Percentiles rank a stretch among this genome's conserved stretches.
Conservation (phyloP, 2,888 invertebrate genomes). For the Nomada fabriciana region DNA sequence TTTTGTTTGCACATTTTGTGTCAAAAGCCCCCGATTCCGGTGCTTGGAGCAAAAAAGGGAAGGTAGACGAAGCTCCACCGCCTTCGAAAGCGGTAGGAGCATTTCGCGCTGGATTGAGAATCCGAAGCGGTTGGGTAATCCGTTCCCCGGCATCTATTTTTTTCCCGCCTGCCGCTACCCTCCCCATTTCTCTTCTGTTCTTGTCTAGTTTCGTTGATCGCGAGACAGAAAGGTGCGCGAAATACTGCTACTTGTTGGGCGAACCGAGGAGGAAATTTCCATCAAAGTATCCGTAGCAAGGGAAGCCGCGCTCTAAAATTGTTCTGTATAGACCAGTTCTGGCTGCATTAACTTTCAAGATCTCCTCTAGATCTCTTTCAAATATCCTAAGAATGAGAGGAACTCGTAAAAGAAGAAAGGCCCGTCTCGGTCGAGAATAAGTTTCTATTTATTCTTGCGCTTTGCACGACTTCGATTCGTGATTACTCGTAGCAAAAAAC, state of each 20-base stretch:
- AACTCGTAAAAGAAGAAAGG: not conserved
- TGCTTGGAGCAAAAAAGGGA: not conserved
- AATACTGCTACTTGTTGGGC: not conserved
- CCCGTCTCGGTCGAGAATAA: not conserved
- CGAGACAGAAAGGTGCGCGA: not conserved
- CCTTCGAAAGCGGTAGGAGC: slow-evolving; percentile 21
- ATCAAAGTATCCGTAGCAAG: not conserved
- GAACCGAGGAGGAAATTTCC: slow-evolving; percentile 6
- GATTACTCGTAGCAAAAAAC: not conserved
- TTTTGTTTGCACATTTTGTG: slow-evolving; percentile 28
- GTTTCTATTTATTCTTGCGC: too few relatives aligned
- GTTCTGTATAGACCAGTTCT: not conserved
- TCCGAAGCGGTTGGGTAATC: slow-evolving; percentile 41
- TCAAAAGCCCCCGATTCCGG: slow-evolving; percentile 12
- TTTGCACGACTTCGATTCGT: not conserved
- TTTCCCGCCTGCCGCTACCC: not conserved
- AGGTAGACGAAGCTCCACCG: not conserved
- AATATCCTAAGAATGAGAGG: not conserved
- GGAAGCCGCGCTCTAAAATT: not conserved
- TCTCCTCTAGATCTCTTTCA: not conserved
- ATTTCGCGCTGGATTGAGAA: slow-evolving; percentile 26
- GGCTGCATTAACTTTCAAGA: slow-evolving; percentile 3
- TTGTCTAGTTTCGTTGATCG: slow-evolving; percentile 1
- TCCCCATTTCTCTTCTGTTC: not conserved
- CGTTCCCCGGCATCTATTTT: slow-evolving; percentile 13